phyloP scores from a whole-genome alignment of 1,140 invertebrate species.

The Drosophila burlai region DNA sequence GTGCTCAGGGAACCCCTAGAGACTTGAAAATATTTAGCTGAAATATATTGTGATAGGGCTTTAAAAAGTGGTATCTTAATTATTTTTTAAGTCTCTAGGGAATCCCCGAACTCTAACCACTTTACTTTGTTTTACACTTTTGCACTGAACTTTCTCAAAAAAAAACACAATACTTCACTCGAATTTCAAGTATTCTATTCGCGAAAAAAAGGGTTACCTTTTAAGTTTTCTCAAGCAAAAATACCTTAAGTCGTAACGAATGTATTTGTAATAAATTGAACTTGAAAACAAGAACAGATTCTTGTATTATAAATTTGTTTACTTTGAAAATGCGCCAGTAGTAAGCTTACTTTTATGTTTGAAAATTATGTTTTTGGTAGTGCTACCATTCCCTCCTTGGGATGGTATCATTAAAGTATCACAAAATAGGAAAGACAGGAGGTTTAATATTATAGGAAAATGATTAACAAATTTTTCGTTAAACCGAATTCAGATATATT shows the following conservation, averaged over 20 bases:
- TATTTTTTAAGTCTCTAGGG: constrained; percentile 17
- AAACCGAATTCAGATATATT: background rate
- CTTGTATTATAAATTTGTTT: background rate
- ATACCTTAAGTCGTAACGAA: constrained; percentile 9
- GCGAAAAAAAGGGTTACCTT: constrained; percentile 25
- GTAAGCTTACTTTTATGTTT: too few relatives aligned
- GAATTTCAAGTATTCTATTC: constrained; percentile 52
- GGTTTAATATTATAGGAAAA: too few relatives aligned
- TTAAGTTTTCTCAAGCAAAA: constrained; percentile 28
- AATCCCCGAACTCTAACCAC: background rate
- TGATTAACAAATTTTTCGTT: too few relatives aligned
- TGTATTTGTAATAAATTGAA: constrained; percentile 21
- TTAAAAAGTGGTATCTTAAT: constrained; percentile 7
- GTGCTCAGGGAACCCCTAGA: background rate
- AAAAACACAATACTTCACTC: constrained; percentile 47
- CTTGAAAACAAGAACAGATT: constrained; percentile 8
- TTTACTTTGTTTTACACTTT: constrained; percentile 6
- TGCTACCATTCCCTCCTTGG: background rate
- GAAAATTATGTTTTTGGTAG: too few relatives aligned
- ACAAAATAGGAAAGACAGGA: too few relatives aligned
- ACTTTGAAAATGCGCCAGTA: background rate
- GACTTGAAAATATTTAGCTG: constrained; percentile 14
- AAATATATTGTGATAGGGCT: constrained; percentile 24
- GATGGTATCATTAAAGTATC: too few relatives aligned
- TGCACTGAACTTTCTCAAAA: constrained; percentile 5